phyloP scores from a whole-genome alignment of 2,888 invertebrate genomes.

The Drosophila paranaensis region DNA sequence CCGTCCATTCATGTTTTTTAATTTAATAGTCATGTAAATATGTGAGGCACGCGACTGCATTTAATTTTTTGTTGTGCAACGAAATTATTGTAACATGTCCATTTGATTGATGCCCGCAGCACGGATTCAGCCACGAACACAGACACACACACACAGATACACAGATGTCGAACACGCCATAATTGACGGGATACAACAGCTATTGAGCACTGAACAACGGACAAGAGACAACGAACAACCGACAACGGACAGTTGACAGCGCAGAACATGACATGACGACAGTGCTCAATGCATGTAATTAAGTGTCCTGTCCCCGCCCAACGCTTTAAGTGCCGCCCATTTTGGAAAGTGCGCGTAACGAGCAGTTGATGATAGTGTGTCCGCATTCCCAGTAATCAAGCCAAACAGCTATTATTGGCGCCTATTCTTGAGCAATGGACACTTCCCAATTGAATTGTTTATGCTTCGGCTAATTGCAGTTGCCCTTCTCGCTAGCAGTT shows the following conservation, averaged over 20 bases:
- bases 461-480: neutral
- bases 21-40: constrained; percentile 79
- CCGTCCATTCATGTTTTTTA: constrained; percentile 75
- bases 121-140: constrained; percentile 5
- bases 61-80: constrained; percentile 69
- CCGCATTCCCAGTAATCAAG: constrained; percentile 23
- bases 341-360: constrained; percentile 31
- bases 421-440: neutral
- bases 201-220: constrained; percentile 2
- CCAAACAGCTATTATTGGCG: constrained; percentile 32
- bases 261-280: constrained; percentile 43
- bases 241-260: constrained; percentile 11
- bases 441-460: neutral
- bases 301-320: constrained; percentile 61
- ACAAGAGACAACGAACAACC: neutral
- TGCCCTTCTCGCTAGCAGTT: neutral
- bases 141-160: neutral
- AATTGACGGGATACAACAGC: constrained; percentile 65
- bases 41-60: constrained; percentile 69
- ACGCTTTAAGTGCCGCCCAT: constrained; percentile 66
- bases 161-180: constrained; percentile 63
- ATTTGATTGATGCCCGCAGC: constrained; percentile 69
- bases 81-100: constrained; percentile 71
- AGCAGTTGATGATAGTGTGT: constrained; percentile 35
- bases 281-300: constrained; percentile 62